Conservation (phyloP, 2,797 vertebrate genomes). For the Neosalanx taihuensis region DNA sequence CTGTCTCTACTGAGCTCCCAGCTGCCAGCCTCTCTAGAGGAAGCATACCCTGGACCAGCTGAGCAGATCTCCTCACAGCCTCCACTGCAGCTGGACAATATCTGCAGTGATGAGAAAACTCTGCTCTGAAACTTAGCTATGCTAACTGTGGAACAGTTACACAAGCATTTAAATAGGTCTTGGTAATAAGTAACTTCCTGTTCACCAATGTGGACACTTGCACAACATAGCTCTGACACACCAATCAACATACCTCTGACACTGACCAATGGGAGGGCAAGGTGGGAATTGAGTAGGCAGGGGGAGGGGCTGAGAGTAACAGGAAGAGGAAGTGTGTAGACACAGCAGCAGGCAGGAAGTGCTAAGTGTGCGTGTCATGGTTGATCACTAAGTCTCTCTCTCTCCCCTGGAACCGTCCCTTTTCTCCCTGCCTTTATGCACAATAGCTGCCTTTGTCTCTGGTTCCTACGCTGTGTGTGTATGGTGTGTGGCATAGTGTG, state of each 20-base stretch:
- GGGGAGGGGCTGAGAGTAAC: slow-evolving; percentile 30
- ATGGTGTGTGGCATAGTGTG: not conserved
- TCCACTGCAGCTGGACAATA: slow-evolving; percentile 16
- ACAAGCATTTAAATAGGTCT: too few species aligned
- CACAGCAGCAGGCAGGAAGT: slow-evolving; percentile 63
- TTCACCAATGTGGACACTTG: slow-evolving; percentile 12
- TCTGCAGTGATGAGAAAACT: too few species aligned
- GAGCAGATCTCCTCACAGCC: slow-evolving; percentile 7
- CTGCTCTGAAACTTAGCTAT: too few species aligned
- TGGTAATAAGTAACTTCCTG: not conserved
- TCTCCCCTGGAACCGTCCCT: slow-evolving; percentile 38
- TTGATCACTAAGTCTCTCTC: slow-evolving; percentile 50
- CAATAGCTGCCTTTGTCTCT: slow-evolving; percentile 64
- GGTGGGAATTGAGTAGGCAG: slow-evolving; percentile 7
- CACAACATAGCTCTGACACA: not conserved
- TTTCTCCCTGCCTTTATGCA: slow-evolving; percentile 54
- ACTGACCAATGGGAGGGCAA: slow-evolving; percentile 22
- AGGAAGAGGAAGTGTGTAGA: slow-evolving; percentile 63
- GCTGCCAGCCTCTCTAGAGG: not conserved
- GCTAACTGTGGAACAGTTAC: too few species aligned
- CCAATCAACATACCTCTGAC: not conserved
- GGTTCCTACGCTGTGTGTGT: slow-evolving; percentile 22
- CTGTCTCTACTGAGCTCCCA: too few species aligned
- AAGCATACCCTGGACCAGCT: not conserved
- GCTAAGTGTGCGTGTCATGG: slow-evolving; percentile 41